phyloP scores from a whole-genome alignment of 2,888 invertebrate species.

The Torymus auratus region DNA sequence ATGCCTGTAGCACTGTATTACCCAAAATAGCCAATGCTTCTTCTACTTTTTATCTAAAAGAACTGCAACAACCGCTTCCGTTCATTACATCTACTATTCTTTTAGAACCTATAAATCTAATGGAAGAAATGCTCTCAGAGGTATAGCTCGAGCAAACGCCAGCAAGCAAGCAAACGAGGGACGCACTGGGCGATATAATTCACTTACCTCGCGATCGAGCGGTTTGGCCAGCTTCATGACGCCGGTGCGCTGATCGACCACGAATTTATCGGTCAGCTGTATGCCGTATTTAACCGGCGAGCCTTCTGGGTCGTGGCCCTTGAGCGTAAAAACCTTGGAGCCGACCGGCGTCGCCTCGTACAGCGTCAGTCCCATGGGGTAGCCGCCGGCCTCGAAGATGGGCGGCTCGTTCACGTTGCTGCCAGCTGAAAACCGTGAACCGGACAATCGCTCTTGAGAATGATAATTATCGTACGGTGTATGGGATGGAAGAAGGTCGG shows the following conservation, averaged over 20 bases:
- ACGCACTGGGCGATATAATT: slow-evolving; percentile 32
- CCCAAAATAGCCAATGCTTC: not conserved
- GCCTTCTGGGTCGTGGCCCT: slow-evolving; percentile 90
- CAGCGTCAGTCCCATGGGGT: slow-evolving; percentile 78
- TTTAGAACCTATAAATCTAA: no score
- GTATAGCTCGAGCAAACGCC: no score
- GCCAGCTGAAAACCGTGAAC: slow-evolving; percentile 57
- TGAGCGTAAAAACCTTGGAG: slow-evolving; percentile 85
- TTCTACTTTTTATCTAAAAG: no score
- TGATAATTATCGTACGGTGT: no score
- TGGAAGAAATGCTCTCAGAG: no score
- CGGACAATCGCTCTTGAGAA: no score
- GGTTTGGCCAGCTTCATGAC: slow-evolving; percentile 87
- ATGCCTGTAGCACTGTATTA: not conserved
- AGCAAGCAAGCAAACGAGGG: no score
- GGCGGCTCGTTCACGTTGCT: slow-evolving; percentile 75
- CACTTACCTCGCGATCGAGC: slow-evolving; percentile 87
- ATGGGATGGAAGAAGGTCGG: no score
- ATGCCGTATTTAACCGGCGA: slow-evolving; percentile 84
- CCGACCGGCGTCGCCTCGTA: slow-evolving; percentile 89
- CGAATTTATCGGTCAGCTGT: slow-evolving; percentile 88
- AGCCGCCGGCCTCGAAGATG: slow-evolving; percentile 71
- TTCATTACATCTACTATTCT: no score
- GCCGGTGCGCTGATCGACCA: slow-evolving; percentile 87
- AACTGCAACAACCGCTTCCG: no score